A percentile compares a stretch with the other conserved stretches of the same genome.
These are phyloP conservation scores for Thamnaconus septentrionalis DNA, from an alignment of 2,113 vertebrate species.

Conservation along the genomic window DNA sequence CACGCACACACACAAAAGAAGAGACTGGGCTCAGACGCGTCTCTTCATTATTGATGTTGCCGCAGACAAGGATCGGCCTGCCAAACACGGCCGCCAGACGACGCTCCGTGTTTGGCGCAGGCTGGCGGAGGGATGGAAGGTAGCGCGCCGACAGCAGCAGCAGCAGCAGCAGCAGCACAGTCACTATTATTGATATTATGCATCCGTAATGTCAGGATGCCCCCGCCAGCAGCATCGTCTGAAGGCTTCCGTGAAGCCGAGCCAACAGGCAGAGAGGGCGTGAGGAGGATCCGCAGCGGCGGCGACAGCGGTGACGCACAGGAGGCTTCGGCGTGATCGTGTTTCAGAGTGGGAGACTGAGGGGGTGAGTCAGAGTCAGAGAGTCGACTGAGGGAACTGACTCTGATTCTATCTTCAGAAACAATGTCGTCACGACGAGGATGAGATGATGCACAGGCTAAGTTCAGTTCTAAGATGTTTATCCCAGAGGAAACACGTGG, in stretches of 20 bases:
- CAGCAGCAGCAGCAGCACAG: conserved; percentile 3
- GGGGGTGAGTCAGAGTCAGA: conserved; percentile 10
- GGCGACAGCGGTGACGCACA: conserved; percentile 28
- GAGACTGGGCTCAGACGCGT: conserved; percentile 17
- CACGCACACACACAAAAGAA: neutral
- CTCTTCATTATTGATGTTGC: conserved; percentile 62
- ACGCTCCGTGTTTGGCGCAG: conserved; percentile 63
- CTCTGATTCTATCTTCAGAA: conserved; percentile 13
- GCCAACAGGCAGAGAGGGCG: neutral
- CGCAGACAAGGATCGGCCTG: conserved; percentile 38
- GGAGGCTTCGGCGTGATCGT: conserved; percentile 4
- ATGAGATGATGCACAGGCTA: neutral
- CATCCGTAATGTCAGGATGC: conserved; percentile 4
- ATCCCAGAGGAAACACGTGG: too few relatives aligned
- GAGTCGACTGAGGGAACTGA: neutral
- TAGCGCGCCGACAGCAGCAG: conserved; percentile 5
- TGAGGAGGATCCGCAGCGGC: conserved; percentile 3
- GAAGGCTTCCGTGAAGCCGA: conserved; percentile 3
- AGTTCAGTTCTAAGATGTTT: neutral
- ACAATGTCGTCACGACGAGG: neutral
- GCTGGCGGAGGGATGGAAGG: conserved; percentile 1
- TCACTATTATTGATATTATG: conserved; percentile 22
- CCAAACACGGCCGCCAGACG: conserved; percentile 55
- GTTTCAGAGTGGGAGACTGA: conserved; percentile 10
- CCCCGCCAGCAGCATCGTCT: conserved; percentile 20